Evolutionary conservation across 2,113 vertebrate species (phyloP).

Genomic region (Salminus brasiliensis): DNA sequence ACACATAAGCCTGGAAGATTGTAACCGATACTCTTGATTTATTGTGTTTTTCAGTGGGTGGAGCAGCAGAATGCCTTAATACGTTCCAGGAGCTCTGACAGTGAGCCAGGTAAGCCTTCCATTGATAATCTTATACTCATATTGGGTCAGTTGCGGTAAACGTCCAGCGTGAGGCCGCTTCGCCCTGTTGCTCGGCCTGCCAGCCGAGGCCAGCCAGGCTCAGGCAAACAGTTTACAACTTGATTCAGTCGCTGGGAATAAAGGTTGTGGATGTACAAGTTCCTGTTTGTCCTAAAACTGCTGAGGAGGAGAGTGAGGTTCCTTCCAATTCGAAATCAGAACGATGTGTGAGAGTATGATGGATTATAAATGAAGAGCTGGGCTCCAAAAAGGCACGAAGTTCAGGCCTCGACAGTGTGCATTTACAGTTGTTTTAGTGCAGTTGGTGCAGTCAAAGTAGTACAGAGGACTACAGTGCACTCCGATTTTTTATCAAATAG

Average conservation of each 20-base stretch:
- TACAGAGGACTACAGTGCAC: no score
- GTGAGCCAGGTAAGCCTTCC: constrained; percentile 20
- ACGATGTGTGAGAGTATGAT: background rate
- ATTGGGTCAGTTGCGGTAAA: background rate
- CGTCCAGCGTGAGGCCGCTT: no score
- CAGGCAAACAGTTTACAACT: background rate
- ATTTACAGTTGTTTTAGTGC: no score
- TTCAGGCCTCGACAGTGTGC: no score
- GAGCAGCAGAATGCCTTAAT: background rate
- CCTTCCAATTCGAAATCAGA: background rate
- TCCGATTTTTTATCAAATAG: no score
- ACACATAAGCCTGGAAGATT: no score
- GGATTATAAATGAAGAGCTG: background rate
- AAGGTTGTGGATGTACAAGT: background rate
- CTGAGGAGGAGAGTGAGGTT: background rate
- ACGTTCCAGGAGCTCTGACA: background rate
- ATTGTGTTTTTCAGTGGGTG: constrained; percentile 7
- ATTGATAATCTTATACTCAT: background rate
- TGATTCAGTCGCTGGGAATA: background rate
- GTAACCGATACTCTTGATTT: background rate
- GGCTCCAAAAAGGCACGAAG: background rate
- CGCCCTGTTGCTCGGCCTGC: no score
- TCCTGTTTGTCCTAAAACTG: background rate
- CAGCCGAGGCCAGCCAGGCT: background rate
- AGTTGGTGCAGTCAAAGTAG: no score